These are phyloP conservation scores for Carollia perspicillata DNA, from an alignment of 2,113 vertebrate species.

Conservation along the genomic window DNA sequence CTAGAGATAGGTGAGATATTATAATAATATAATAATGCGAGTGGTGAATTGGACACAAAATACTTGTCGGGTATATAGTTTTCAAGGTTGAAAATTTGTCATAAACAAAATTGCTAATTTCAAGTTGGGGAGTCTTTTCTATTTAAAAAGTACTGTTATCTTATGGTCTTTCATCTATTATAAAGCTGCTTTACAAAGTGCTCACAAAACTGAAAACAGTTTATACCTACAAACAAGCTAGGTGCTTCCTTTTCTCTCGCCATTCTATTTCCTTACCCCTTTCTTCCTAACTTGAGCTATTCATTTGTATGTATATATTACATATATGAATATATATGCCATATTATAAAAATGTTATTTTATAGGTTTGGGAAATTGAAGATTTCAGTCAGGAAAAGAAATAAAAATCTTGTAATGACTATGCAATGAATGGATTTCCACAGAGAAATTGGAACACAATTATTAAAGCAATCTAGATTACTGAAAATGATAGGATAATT, in stretches of 20 bases:
- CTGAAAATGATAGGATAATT: background rate
- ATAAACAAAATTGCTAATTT: background rate
- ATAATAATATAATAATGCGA: background rate
- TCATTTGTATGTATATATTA: background rate
- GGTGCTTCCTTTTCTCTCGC: background rate
- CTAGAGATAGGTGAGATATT: background rate
- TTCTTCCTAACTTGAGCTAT: background rate
- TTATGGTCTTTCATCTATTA: background rate
- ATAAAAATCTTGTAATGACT: background rate
- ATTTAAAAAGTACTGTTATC: background rate
- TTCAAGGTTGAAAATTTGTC: background rate
- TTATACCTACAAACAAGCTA: background rate
- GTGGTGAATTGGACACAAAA: background rate
- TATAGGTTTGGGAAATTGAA: background rate
- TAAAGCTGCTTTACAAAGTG: slow-evolving; percentile 3
- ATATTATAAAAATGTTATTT: slow-evolving; percentile 21
- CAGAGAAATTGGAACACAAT: background rate
- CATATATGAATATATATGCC: background rate
- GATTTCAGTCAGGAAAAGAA: background rate
- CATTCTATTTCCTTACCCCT: background rate
- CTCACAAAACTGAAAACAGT: background rate
- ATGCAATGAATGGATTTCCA: background rate
- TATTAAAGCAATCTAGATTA: slow-evolving; percentile 6
- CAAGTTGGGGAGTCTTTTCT: background rate
- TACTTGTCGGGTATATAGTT: background rate